Evolutionary conservation across 2,797 vertebrate genomes (phyloP), one percentile per base, ranked within the genome.

Genomic region (Propithecus deckenii): DNA sequence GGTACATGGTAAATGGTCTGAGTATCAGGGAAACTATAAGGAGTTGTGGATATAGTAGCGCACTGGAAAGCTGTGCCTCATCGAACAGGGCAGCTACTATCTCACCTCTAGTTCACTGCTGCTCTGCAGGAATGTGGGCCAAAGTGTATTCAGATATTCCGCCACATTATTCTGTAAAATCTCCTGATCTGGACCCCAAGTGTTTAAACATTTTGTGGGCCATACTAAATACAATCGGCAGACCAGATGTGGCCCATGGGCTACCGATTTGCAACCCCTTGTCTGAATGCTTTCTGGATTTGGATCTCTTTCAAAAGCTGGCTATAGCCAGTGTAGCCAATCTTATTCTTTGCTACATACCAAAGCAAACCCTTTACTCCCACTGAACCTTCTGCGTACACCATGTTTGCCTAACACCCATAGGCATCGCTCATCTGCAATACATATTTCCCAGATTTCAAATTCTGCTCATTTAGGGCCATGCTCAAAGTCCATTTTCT

Each of bases 231-330:
- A 46, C 57, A 86, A 79, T 71, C 63, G 59, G 59, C 14, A 38
- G 50, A 80, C 35, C 57, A 94, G 67, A 78, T 71, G 78, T 76
- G 55, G 78, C 46, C 75, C 38, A 0, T 86, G 57, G 17, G 30
- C 43, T 59, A 4, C 23, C 20, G 18, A 12, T 35, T 85, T 74
- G 46, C 28, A 95, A 57, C 2, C 38, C 67, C 23, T n/a, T 17
- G 9, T 94, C 67, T 93, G 88, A 84, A 87, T 69, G 38, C 50
- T 95, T 50, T 90, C 85, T 65, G 23, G 48, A 46, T 87, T 76
- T 80, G 4, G 76, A 89, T 43, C 20, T 55, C 55, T 95, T 86
- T 86, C 65, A 76, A 93, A 67, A 89, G 57, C 69, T 50, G 55
- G 35, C 30, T 85, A n/a, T 52, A 78, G 52, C 20, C 61, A 61